A percentile compares a stretch with the other conserved stretches of the same genome.
Conservation (phyloP, 2,113 vertebrate genomes). For the Lota lota region DNA sequence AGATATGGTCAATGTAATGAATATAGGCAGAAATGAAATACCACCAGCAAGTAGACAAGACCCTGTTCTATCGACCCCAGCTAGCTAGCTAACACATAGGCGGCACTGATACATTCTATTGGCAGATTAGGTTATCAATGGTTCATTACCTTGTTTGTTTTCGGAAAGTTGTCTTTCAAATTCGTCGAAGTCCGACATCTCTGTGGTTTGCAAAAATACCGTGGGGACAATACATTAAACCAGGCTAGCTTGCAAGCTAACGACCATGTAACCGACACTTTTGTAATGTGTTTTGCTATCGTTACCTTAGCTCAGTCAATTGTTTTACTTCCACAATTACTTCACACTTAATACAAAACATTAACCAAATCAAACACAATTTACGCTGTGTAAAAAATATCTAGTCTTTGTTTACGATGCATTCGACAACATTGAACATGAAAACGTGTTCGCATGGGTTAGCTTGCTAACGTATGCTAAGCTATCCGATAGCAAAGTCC, state of each 20-base stretch:
- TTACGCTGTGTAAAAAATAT: background rate
- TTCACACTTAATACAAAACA: background rate
- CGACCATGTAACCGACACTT: constrained; percentile 53
- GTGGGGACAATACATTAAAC: constrained; percentile 56
- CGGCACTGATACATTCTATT: background rate
- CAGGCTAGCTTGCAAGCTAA: constrained; percentile 60
- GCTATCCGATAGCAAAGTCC: constrained; percentile 60
- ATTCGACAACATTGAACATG: constrained; percentile 31
- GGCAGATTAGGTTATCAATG: rapidly evolving
- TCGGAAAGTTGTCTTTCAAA: constrained; percentile 88
- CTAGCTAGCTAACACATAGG: background rate
- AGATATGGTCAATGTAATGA: too few species aligned
- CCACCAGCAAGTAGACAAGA: background rate
- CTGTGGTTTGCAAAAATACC: constrained; percentile 27
- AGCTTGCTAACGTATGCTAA: constrained; percentile 55
- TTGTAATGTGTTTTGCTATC: constrained; percentile 22
- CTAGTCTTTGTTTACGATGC: constrained; percentile 20
- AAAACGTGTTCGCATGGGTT: constrained; percentile 59
- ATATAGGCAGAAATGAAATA: too few species aligned
- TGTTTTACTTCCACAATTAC: background rate
- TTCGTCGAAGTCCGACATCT: constrained; percentile 91
- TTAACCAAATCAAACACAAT: background rate
- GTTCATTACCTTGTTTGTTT: constrained; percentile 81
- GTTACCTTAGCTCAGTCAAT: background rate
- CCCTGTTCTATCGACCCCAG: background rate